These are phyloP conservation scores for Artemia franciscana DNA, from an alignment of 1,140 invertebrate species.

Conservation along the genomic window DNA sequence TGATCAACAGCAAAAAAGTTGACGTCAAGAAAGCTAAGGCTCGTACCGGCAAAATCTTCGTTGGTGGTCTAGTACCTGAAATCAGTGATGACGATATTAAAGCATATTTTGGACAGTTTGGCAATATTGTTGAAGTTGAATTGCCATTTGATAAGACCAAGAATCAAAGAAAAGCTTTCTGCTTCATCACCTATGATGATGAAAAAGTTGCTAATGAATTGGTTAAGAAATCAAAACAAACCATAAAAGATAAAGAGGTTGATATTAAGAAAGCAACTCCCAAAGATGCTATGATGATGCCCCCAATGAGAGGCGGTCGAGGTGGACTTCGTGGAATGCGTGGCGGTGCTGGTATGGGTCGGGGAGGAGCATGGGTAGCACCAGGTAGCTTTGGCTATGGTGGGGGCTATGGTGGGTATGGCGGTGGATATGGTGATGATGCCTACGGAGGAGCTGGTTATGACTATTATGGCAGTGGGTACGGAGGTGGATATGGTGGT, in stretches of 20 bases:
- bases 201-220: too few relatives aligned
- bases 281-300: slow-evolving; percentile 53
- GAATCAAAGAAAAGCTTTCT: too few relatives aligned
- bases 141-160: too few relatives aligned
- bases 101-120: too few relatives aligned
- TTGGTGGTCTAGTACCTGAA: too few relatives aligned
- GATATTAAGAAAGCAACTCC: too few relatives aligned
- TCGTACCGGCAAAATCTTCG: too few relatives aligned
- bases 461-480: slow-evolving; percentile 39
- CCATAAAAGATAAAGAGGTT: too few relatives aligned
- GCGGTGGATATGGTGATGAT: slow-evolving; percentile 16
- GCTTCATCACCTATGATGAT: too few relatives aligned
- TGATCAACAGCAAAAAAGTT: slow-evolving; percentile 76
- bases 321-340: slow-evolving; percentile 30
- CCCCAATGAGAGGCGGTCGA: slow-evolving; percentile 20
- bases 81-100: too few relatives aligned
- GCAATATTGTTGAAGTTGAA: too few relatives aligned
- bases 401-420: slow-evolving; percentile 13
- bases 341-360: slow-evolving; percentile 27
- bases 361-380: slow-evolving; percentile 21
- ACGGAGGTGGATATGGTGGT: slow-evolving; percentile 20
- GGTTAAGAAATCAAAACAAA: too few relatives aligned
- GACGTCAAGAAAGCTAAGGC: slow-evolving; percentile 86
- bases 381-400: slow-evolving; percentile 15
- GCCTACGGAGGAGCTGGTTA: slow-evolving; percentile 26